phyloP scores from a whole-genome alignment of 1,140 invertebrate genomes.

The Drosophila funebris region DNA sequence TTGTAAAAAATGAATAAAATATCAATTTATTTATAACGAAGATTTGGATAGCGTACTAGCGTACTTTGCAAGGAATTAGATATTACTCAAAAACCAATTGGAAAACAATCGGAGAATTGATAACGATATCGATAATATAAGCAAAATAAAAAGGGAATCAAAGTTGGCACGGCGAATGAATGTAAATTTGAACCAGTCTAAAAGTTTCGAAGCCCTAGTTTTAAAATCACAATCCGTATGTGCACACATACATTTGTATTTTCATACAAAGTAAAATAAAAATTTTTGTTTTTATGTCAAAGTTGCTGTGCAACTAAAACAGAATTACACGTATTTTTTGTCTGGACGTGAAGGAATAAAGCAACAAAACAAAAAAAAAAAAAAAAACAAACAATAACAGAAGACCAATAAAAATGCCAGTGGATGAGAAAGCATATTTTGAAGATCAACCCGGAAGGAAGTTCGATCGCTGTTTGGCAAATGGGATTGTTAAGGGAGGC shows the following conservation, averaged over 20 bases:
- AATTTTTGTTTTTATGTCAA: constrained; percentile 35
- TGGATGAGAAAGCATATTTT: constrained; percentile 28
- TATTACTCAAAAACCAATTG: too few relatives aligned
- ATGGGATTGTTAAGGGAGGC: constrained; percentile 87
- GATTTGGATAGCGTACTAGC: too few relatives aligned
- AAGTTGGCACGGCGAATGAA: background rate
- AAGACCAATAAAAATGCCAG: constrained; percentile 14
- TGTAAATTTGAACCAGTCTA: background rate
- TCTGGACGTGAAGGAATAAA: background rate
- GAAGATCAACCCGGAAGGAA: constrained; percentile 86
- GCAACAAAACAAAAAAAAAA: background rate
- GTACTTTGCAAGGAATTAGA: too few relatives aligned
- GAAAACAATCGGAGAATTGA: too few relatives aligned
- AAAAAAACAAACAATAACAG: background rate
- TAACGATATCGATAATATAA: too few relatives aligned
- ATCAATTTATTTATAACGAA: too few relatives aligned
- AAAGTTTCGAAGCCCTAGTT: background rate
- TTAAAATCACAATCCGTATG: background rate
- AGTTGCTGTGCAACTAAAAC: constrained; percentile 12
- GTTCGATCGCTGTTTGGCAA: constrained; percentile 87
- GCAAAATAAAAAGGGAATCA: background rate
- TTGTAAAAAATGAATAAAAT: too few relatives aligned
- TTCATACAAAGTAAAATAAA: constrained; percentile 5
- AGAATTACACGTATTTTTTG: background rate
- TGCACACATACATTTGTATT: background rate